Evolutionary conservation across 2,888 invertebrate species (phyloP).

Genomic region (Bellardia bayeri): DNA sequence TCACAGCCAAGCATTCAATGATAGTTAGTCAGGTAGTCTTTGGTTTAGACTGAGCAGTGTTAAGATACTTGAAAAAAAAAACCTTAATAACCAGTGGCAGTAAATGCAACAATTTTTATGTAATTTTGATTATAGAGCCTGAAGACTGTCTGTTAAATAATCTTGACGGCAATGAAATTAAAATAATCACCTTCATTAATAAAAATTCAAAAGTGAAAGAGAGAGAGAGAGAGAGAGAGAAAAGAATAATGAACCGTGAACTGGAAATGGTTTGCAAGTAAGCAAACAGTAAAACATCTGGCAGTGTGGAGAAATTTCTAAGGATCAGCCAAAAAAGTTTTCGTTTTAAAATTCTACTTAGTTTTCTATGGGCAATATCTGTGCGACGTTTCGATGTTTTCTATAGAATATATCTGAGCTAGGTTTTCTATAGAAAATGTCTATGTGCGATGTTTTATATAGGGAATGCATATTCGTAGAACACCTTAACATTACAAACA

Average conservation of each 20-base stretch:
- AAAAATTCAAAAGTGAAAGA: slow-evolving; percentile 6
- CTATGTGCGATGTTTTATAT: too few relatives aligned
- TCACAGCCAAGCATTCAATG: not conserved
- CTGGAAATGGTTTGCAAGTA: too few relatives aligned
- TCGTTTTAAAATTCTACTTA: too few relatives aligned
- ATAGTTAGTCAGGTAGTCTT: not conserved
- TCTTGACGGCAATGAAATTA: slow-evolving; percentile 66
- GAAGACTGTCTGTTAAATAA: slow-evolving; percentile 61
- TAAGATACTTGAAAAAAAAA: not conserved
- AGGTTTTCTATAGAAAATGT: too few relatives aligned
- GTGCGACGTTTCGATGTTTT: too few relatives aligned
- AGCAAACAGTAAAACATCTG: too few relatives aligned
- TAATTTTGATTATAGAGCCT: slow-evolving; percentile 66
- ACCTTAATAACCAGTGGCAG: slow-evolving; percentile 66
- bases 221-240: not conserved
- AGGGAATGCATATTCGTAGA: too few relatives aligned
- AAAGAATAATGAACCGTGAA: not conserved
- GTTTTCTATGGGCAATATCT: too few relatives aligned
- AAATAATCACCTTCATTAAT: slow-evolving; percentile 67
- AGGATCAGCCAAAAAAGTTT: too few relatives aligned
- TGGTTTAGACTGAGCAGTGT: not conserved
- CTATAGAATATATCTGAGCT: too few relatives aligned
- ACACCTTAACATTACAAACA: too few relatives aligned
- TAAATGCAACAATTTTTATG: slow-evolving; percentile 65
- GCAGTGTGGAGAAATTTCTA: too few relatives aligned